Evolutionary conservation across 1,140 invertebrate species (phyloP).

Genomic region (Brachystomella parvula): DNA sequence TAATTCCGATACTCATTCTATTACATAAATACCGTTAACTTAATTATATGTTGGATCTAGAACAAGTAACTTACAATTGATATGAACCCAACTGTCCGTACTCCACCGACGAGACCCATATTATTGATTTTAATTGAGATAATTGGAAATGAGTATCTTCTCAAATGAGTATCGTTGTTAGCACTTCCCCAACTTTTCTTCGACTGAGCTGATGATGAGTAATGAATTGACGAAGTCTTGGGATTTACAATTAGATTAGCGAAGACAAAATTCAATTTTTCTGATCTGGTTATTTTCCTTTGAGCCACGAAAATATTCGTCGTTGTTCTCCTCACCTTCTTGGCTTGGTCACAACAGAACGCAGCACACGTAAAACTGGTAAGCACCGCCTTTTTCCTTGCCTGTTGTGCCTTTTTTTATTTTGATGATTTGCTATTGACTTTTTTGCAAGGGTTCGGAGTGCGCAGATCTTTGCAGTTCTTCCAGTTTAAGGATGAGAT

Average conservation of each 20-base stretch:
- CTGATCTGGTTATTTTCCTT: background rate
- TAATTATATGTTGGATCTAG: background rate
- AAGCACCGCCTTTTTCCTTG: background rate
- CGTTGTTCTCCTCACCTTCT: background rate
- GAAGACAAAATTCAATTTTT: background rate
- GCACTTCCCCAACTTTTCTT: background rate
- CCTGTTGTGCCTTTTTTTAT: background rate
- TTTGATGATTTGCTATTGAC: slow-evolving; percentile 1
- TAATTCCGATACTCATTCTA: too few species aligned
- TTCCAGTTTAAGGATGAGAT: too few species aligned
- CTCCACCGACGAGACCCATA: background rate
- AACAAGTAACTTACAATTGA: background rate
- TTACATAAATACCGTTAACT: background rate
- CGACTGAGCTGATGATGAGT: too few species aligned
- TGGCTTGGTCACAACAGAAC: background rate
- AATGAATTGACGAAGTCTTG: too few species aligned
- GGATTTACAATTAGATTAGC: background rate
- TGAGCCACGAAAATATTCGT: background rate
- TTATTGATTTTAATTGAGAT: background rate
- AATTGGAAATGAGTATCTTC: background rate
- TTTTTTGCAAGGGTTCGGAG: background rate
- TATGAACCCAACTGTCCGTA: background rate
- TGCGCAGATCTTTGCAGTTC: background rate
- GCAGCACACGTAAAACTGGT: too few species aligned
- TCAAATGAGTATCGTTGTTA: background rate